phyloP scores from a whole-genome alignment of 2,888 invertebrate genomes.

The Seladonia tumulorum region DNA sequence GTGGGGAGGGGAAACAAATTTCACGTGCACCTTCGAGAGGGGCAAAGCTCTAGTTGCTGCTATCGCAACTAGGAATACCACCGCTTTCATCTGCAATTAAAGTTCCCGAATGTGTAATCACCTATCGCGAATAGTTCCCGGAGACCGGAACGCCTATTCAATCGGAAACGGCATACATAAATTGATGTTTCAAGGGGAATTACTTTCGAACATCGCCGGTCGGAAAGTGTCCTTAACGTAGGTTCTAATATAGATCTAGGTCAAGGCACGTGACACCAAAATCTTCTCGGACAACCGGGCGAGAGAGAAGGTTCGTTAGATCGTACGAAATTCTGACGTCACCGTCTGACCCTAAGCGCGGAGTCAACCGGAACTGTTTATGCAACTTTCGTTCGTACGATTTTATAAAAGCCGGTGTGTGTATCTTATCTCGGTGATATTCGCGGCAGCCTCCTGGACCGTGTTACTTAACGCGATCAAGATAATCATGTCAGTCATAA shows the following conservation, averaged over 20 bases:
- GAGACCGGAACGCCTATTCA: not conserved
- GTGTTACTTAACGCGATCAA: conserved; percentile 8
- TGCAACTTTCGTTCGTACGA: not conserved
- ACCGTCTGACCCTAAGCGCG: not conserved
- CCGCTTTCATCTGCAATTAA: conserved; percentile 71
- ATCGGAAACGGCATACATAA: not conserved
- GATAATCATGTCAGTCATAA: conserved; percentile 41
- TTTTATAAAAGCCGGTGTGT: not conserved
- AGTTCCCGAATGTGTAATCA: conserved; percentile 16
- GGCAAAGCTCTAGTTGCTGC: conserved; percentile 73
- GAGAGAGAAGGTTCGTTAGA: not conserved
- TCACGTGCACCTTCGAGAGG: conserved; percentile 79
- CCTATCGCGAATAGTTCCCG: not conserved
- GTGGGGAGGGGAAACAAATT: conserved; percentile 80
- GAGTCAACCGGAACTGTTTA: conserved; percentile 6
- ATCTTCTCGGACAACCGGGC: conserved; percentile 16
- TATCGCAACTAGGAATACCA: conserved; percentile 69
- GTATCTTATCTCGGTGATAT: conserved; percentile 12
- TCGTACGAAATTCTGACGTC: conserved; percentile 40
- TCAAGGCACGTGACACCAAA: conserved; percentile 32
- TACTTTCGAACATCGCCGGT: not conserved
- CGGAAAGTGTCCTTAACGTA: conserved; percentile 25
- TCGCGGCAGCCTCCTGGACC: not conserved
- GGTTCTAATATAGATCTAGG: conserved; percentile 21
- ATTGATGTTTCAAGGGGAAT: not conserved